A percentile compares a stretch with the other conserved stretches of the same genome.
phyloP scores from a whole-genome alignment of 2,888 invertebrate genomes.

The Suillia variegata region DNA sequence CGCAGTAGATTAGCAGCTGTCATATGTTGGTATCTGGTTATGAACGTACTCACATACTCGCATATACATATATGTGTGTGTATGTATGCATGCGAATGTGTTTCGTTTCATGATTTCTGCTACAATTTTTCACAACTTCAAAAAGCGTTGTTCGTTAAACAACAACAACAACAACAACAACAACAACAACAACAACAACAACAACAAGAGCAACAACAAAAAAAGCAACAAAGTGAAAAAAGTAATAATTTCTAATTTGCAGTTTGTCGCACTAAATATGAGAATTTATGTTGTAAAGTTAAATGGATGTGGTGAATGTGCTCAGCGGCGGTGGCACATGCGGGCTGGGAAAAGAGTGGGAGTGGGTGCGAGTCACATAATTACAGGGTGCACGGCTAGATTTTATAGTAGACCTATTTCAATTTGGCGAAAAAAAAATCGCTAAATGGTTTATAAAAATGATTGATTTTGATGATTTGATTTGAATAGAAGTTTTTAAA shows the following conservation, averaged over 20 bases:
- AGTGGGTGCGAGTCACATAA: not conserved
- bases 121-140: not conserved
- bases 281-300: constrained; percentile 2
- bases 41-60: too few relatives aligned
- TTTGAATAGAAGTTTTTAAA: too few relatives aligned
- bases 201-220: not conserved
- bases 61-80: too few relatives aligned
- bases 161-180: not conserved
- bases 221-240: not conserved
- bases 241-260: constrained; percentile 5
- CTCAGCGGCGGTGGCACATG: not conserved
- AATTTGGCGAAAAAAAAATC: too few relatives aligned
- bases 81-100: too few relatives aligned
- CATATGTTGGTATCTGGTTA: too few relatives aligned
- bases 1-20: constrained; percentile 2
- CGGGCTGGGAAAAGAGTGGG: not conserved
- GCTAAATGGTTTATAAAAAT: too few relatives aligned
- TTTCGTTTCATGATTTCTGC: not conserved
- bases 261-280: not conserved
- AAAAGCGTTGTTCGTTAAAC: not conserved
- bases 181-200: not conserved
- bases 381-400: not conserved
- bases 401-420: too few relatives aligned
- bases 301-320: not conserved
- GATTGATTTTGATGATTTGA: too few relatives aligned